These are phyloP conservation scores for Petromus typicus DNA, from an alignment of 2,113 vertebrate genomes.

Conservation along the genomic window DNA sequence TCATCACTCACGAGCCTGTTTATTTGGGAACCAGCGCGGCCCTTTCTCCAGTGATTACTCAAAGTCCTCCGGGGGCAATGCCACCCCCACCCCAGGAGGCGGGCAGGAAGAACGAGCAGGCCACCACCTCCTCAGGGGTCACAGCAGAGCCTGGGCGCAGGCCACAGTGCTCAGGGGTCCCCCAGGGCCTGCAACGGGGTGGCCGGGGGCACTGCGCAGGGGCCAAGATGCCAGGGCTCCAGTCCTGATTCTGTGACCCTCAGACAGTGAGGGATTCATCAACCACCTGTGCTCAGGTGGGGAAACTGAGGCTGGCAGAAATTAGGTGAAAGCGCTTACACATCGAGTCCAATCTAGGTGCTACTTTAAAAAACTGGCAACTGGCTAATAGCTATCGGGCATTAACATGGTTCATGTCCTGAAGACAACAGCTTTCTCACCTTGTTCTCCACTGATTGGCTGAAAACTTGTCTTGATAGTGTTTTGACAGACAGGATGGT, in stretches of 20 bases:
- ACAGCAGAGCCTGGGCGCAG: background rate
- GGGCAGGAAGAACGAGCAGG: background rate
- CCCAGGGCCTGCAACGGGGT: background rate
- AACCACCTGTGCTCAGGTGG: background rate
- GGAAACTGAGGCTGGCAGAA: background rate
- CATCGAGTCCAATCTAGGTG: rapidly evolving
- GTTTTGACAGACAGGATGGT: background rate
- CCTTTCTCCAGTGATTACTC: conserved; percentile 86
- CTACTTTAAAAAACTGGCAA: no score
- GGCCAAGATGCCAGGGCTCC: rapidly evolving
- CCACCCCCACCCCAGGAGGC: background rate
- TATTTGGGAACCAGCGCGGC: conserved; percentile 85
- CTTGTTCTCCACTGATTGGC: background rate
- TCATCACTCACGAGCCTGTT: conserved; percentile 87
- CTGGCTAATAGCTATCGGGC: rapidly evolving
- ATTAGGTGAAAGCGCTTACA: no score
- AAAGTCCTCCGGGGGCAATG: conserved; percentile 48
- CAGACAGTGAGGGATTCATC: rapidly evolving
- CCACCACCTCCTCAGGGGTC: background rate
- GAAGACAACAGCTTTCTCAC: background rate
- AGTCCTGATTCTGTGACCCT: background rate
- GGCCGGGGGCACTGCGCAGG: rapidly evolving
- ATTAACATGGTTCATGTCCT: rapidly evolving
- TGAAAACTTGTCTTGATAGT: background rate
- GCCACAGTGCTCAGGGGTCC: background rate